Evolutionary conservation across 2,113 vertebrate species (phyloP).

Genomic region (Corvus cornix): DNA sequence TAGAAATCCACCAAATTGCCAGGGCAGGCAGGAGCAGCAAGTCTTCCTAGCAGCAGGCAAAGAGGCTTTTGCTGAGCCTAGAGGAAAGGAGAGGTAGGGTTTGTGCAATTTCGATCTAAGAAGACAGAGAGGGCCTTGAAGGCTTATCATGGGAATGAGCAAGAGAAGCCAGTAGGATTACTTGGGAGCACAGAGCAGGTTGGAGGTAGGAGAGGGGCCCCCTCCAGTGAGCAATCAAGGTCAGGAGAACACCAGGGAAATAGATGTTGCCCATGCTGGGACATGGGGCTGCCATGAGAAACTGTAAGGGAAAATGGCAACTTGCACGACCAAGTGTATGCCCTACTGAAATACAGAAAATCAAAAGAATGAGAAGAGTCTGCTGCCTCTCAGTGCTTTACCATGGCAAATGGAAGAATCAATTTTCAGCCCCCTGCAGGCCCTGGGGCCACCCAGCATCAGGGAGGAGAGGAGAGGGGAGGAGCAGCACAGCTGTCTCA

Average conservation of each 20-base stretch:
- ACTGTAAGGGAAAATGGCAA: not conserved
- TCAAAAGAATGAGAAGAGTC: not conserved
- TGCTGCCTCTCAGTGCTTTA: not conserved
- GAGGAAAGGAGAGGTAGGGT: not conserved
- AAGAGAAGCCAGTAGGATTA: not conserved
- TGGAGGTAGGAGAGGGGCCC: not conserved
- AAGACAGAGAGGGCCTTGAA: not conserved
- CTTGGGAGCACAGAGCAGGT: not conserved
- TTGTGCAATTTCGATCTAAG: not conserved
- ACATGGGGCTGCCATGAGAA: not conserved
- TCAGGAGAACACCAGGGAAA: not conserved
- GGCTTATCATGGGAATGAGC: not conserved
- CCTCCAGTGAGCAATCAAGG: not conserved
- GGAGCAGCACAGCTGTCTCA: rapidly evolving
- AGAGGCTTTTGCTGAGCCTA: not conserved
- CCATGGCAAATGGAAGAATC: not conserved
- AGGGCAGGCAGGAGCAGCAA: not conserved
- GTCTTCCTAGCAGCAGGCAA: not conserved
- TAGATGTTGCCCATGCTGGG: not conserved
- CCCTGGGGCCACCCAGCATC: rapidly evolving
- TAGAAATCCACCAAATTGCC: not conserved
- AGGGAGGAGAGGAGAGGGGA: not conserved
- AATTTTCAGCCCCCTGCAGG: rapidly evolving
- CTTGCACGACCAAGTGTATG: rapidly evolving
- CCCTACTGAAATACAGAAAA: not conserved